Percentiles rank a stretch among this genome's conserved stretches.
phyloP scores from a whole-genome alignment of 2,113 vertebrate genomes.

The Chrysemys picta region DNA sequence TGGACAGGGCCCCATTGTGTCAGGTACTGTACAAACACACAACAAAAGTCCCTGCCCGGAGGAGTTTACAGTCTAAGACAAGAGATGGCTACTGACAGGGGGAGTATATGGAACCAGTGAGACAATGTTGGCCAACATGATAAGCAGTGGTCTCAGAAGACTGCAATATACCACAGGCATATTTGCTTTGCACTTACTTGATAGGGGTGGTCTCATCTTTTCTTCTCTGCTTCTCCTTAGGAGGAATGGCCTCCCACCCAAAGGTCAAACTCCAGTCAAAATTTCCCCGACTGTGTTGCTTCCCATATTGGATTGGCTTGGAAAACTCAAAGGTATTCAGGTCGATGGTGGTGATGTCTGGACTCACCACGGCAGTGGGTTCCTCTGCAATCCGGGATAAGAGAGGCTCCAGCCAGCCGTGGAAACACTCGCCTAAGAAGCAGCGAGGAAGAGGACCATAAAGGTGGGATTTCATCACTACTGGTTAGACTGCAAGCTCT shows the following conservation, averaged over 20 bases:
- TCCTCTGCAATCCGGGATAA: constrained; percentile 91
- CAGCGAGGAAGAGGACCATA: neutral
- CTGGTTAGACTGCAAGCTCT: neutral
- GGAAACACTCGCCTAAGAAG: constrained; percentile 93
- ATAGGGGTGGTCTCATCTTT: constrained; percentile 95
- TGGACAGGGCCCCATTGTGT: neutral
- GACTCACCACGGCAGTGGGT: constrained; percentile 91
- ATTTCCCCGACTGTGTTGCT: constrained; percentile 90
- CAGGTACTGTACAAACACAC: neutral
- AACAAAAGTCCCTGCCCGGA: neutral
- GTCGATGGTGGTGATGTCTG: constrained; percentile 93
- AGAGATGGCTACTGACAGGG: neutral
- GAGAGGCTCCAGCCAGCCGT: constrained; percentile 95
- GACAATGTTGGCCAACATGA: neutral
- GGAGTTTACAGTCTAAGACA: neutral
- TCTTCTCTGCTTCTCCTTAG: constrained; percentile 81
- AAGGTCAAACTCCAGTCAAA: constrained; percentile 97
- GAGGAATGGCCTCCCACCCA: constrained; percentile 90
- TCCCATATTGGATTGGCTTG: constrained; percentile 83
- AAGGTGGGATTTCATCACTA: neutral
- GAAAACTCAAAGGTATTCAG: constrained; percentile 90
- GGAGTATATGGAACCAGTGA: neutral
- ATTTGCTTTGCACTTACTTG: constrained; percentile 82
- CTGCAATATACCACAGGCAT: rapidly evolving
- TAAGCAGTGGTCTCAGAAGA: neutral